Evolutionary conservation across 2,113 vertebrate species (phyloP), one percentile per base, ranked within the genome.

Genomic region (Vimba vimba): DNA sequence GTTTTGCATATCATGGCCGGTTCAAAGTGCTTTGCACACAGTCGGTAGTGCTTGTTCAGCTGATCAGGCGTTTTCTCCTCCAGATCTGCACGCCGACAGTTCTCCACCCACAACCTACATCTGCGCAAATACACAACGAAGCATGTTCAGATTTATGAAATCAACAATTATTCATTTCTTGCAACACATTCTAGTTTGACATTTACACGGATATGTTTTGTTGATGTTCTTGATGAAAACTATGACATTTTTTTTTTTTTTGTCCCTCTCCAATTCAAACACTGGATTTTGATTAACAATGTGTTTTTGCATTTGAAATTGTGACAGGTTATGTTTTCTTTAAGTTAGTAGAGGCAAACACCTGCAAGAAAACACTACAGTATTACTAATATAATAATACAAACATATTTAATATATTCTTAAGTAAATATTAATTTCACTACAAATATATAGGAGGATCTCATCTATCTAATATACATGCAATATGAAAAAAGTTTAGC

Each of bases 11-110:
- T 96, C 91, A 95, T 95, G 19, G 96, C 96, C 3, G 96, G 90
- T 90, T 98, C 96, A 87, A 99, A 99, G 91, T 99, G 98, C 82
- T 98, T 97, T 15, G 96, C 97, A 33, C 98, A 99, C 1, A 99
- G 89, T 83, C 98, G 94, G 93, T 98, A 98, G 91, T 97, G 96
- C 86, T 96, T 98, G 94, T 96, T 97, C 86, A 99, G 92, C 83
- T 99, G 96, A 85, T 97, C 97, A 0, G 97, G 94, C 50, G 97
- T 96, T 93, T 97, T 97, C 89, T 97, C 96, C 88, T 94, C 92
- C 39, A 99, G 94, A 83, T 99, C 97, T 57, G 94, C 94, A 87
- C 96, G 94, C 64, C 97, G 96, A 91, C 97, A 99, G 86, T 98
- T 98, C 91, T 99, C 97, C 66, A 97, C 96, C 98, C 98, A 99